Evolutionary conservation across 2,888 invertebrate species (phyloP).

Genomic region (Trichogramma dendrolimi): DNA sequence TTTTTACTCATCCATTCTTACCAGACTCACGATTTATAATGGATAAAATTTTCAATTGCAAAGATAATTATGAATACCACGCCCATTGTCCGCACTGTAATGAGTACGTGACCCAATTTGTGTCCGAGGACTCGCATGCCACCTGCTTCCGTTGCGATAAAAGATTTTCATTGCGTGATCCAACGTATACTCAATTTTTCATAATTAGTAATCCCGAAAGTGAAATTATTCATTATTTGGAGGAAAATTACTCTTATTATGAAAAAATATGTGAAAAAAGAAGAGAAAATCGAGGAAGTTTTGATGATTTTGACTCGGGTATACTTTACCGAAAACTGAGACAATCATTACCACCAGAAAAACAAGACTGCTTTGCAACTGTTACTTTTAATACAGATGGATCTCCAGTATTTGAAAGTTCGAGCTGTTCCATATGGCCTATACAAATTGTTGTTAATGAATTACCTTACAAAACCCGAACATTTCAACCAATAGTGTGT

Average conservation of each 20-base stretch:
- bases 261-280: background rate
- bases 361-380: constrained; percentile 18
- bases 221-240: constrained; percentile 9
- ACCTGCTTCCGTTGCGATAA: constrained; percentile 2
- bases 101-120: no score
- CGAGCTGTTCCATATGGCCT: constrained; percentile 24
- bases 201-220: constrained; percentile 1
- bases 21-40: no score
- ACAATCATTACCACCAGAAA: constrained; percentile 8
- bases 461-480: constrained; percentile 19
- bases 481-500: constrained; percentile 16
- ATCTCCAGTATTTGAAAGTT: constrained; percentile 24
- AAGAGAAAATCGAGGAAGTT: background rate
- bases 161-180: constrained; percentile 4
- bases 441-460: constrained; percentile 29
- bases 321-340: constrained; percentile 18
- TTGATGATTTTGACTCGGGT: constrained; percentile 19
- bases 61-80: no score
- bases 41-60: no score
- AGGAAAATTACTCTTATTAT: constrained; percentile 11
- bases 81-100: no score
- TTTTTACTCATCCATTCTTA: no score
- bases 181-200: constrained; percentile 5
- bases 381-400: constrained; percentile 26
- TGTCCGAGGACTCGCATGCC: background rate